Conservation (phyloP, 2,113 vertebrate genomes). For the Bos javanicus region DNA sequence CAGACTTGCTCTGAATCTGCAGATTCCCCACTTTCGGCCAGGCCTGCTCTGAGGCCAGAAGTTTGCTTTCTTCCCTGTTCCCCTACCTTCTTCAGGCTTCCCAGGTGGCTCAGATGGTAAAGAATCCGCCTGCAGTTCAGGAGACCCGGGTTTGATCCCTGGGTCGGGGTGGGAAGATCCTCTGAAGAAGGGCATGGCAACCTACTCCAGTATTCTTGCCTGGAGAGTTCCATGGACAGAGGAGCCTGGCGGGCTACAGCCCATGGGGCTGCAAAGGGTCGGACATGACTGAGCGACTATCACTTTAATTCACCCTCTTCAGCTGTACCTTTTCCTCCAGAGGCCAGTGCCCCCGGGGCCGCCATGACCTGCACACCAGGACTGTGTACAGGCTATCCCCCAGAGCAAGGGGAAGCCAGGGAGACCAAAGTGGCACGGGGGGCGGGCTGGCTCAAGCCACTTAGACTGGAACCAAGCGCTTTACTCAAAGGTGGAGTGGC, state of each 20-base stretch:
- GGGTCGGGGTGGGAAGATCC: not conserved
- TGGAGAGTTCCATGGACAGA: not conserved
- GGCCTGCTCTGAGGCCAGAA: not conserved
- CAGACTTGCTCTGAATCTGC: not conserved
- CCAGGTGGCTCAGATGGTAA: not conserved
- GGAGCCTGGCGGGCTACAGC: not conserved
- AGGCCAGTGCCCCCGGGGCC: not conserved
- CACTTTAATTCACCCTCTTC: not conserved
- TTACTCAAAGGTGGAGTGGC: not conserved
- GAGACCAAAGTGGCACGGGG: not conserved
- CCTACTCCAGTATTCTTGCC: not conserved
- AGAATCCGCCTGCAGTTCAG: not conserved
- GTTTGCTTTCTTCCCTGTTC: not conserved
- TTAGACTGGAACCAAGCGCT: not conserved
- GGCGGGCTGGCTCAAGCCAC: fast-evolving
- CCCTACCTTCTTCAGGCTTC: not conserved
- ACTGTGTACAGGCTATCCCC: not conserved
- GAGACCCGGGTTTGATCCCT: not conserved
- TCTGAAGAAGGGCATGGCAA: not conserved
- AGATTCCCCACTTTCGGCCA: not conserved
- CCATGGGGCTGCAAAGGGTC: not conserved
- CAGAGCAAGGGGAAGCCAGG: not conserved
- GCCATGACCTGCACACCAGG: not conserved
- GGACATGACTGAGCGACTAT: not conserved
- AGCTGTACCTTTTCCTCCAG: not conserved